Conservation (phyloP, 2,797 vertebrate genomes). For the Arctocebus calabarensis region DNA sequence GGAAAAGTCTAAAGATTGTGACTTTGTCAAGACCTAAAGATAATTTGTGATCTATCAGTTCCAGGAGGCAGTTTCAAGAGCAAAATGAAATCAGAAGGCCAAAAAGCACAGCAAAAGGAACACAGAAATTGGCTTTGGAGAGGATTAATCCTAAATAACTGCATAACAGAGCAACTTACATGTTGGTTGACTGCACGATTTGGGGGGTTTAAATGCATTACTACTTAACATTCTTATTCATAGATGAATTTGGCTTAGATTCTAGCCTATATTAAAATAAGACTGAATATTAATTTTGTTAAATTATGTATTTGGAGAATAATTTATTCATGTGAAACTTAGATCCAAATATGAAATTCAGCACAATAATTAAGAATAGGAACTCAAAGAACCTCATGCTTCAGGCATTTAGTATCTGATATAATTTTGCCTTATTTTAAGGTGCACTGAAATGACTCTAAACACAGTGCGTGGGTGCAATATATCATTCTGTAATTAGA, state of each 20-base stretch:
- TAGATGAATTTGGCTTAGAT: conserved; percentile 58
- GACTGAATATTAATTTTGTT: conserved; percentile 72
- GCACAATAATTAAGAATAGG: conserved; percentile 68
- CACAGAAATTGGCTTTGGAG: neutral
- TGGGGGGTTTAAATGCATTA: conserved; percentile 31
- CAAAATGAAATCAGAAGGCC: neutral
- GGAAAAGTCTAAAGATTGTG: neutral
- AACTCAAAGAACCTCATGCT: conserved; percentile 53
- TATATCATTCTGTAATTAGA: conserved; percentile 65
- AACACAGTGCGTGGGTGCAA: neutral
- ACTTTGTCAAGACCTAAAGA: neutral
- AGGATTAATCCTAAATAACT: neutral
- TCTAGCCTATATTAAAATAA: conserved; percentile 58
- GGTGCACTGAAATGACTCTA: conserved; percentile 7
- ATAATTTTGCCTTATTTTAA: conserved; percentile 60
- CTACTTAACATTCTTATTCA: conserved; percentile 61
- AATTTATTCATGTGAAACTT: conserved; percentile 73
- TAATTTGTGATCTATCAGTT: conserved; percentile 30
- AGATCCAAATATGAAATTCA: conserved; percentile 70
- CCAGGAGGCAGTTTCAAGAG: neutral
- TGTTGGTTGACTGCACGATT: conserved; percentile 8
- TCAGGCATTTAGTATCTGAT: conserved; percentile 64
- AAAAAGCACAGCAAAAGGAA: neutral
- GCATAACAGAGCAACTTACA: conserved; percentile 7
- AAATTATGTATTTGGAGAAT: conserved; percentile 73